Evolutionary conservation across 2,113 vertebrate genomes (phyloP).

Genomic region (Sphaerodactylus townsendi): DNA sequence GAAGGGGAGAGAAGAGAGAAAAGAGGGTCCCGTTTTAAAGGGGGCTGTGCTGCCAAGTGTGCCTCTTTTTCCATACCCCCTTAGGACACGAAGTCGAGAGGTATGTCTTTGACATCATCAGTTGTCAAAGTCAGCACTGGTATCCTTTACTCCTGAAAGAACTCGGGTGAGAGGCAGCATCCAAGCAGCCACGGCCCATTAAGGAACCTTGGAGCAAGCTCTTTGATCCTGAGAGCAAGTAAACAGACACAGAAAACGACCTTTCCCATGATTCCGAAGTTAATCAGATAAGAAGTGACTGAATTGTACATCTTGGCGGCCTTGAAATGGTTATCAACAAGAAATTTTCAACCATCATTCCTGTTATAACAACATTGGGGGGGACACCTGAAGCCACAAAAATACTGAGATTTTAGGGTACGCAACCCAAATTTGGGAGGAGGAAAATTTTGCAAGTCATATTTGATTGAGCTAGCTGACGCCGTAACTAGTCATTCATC

Average conservation of each 20-base stretch:
- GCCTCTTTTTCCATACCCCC: slow-evolving; percentile 13
- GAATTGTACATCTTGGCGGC: not conserved
- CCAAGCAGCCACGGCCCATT: not conserved
- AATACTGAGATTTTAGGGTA: not conserved
- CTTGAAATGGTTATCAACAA: not conserved
- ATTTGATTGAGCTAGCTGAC: slow-evolving; percentile 33
- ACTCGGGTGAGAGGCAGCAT: not conserved
- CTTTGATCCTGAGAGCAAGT: slow-evolving; percentile 31
- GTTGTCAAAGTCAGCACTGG: not conserved
- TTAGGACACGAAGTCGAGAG: slow-evolving; percentile 7
- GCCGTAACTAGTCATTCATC: slow-evolving; percentile 49
- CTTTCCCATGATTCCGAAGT: not conserved
- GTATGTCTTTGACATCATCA: not conserved
- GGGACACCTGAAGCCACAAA: not conserved
- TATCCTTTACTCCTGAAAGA: not conserved
- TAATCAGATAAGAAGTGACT: not conserved
- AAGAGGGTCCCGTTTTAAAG: not conserved
- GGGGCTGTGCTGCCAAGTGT: not conserved
- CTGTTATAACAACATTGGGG: not conserved
- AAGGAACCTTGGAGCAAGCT: not conserved
- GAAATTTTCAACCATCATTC: not conserved
- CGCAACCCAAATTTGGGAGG: not conserved
- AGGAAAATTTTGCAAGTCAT: slow-evolving; percentile 45
- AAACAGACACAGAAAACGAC: not conserved
- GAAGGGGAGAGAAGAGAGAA: not conserved